Evolutionary conservation across 2,797 vertebrate species (phyloP), one percentile per base, ranked within the genome.

Genomic region (Dendrocincla tyrannina): DNA sequence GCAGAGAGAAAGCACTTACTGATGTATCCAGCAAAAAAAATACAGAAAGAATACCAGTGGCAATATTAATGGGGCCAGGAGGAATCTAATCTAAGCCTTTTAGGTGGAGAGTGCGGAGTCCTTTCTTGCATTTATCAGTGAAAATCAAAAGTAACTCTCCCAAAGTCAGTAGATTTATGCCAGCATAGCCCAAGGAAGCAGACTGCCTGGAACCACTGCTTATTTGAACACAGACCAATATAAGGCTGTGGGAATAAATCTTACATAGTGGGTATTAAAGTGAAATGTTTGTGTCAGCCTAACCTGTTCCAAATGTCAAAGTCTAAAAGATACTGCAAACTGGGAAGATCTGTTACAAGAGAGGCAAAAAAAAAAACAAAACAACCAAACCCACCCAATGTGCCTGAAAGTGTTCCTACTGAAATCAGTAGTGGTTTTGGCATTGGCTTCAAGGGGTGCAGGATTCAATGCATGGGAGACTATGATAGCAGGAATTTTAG

Each of bases 161-260:
- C n/a, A 67, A 94, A 94, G 83, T 60, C 85, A 64, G 93, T 83
- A 96, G 91, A 96, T 97, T 96, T 96, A 96, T 92, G 70, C 92
- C 76, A 93, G 47, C 77, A 76, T 39, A 94, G 76, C 79, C 89
- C 88, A 91, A 90, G 89, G 95, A 97, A 96, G 95, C 96, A 97
- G 96, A 95, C 95, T 95, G 83, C 91, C 96, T 97, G 92, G 96
- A 97, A 97, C 95, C 95, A 79, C 67, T 92, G 80, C 67, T 96
- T 90, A 95, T 96, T 95, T 93, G 89, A 97, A 78, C 91, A 88
- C 39, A 95, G 92, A 91, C 89, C 89, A 92, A 70, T 90, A 84
- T 90, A 96, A 88, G 13, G 88, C 95, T 92, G 56, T 60, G 59
- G 42, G 76, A 95, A 95, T 96, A 97, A 96, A 96, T 97, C 95